A percentile compares a stretch with the other conserved stretches of the same genome.
Conservation (phyloP, 2,113 vertebrate genomes). For the Vombatus ursinus region DNA sequence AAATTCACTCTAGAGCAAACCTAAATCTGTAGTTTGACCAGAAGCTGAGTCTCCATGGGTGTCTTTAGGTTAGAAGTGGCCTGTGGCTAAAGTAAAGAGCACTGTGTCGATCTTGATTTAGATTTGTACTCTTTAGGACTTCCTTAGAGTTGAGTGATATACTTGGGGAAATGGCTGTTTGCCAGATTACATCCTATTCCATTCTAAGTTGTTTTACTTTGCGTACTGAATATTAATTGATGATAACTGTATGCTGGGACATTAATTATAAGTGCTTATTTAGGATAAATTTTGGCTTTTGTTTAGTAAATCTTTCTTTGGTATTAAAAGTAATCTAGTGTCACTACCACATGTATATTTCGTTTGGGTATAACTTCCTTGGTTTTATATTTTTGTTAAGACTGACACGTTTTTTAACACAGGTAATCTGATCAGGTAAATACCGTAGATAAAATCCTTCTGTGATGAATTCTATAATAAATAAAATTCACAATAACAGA, state of each 20-base stretch:
- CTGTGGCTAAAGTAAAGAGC: not conserved
- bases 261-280: constrained; percentile 31
- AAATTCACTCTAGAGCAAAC: not conserved
- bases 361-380: not conserved
- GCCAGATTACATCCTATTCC: not conserved
- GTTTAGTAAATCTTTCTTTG: not conserved
- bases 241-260: constrained; percentile 12
- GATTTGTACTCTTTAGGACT: not conserved
- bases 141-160: not conserved
- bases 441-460: not conserved
- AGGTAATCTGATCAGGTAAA: not conserved
- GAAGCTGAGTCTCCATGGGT: not conserved
- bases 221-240: not conserved
- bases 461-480: not conserved
- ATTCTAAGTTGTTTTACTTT: not conserved
- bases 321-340: not conserved
- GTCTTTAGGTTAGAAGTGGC: constrained; percentile 19
- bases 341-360: constrained; percentile 10
- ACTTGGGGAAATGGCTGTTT: not conserved
- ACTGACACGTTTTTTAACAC: not conserved
- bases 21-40: constrained; percentile 29
- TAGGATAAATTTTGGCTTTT: not conserved
- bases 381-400: constrained; percentile 26
- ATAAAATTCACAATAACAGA: not conserved
- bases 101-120: not conserved